phyloP scores from a whole-genome alignment of 1,140 invertebrate genomes.

The Ceratina australensis region DNA sequence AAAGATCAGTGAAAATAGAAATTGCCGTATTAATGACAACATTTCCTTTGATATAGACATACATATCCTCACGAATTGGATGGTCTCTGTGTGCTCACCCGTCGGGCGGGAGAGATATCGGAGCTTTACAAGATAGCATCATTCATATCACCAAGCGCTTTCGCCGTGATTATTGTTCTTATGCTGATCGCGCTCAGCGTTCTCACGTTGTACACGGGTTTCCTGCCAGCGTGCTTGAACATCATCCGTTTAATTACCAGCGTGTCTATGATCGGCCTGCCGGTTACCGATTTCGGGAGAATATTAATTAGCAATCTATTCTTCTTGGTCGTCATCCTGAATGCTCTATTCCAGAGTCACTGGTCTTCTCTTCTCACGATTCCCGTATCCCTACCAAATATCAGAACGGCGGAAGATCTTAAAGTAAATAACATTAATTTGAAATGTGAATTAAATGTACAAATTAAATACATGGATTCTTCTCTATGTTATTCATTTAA shows the following conservation, averaged over 20 bases:
- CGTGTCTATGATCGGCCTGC: conserved; percentile 24
- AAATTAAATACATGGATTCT: too few species aligned
- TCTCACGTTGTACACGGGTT: conserved; percentile 15
- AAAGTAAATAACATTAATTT: conserved; percentile 24
- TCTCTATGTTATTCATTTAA: too few species aligned
- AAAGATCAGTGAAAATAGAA: too few species aligned
- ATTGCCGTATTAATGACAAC: neutral
- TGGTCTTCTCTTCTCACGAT: conserved; percentile 35
- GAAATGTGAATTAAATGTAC: too few species aligned
- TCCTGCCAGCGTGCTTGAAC: neutral
- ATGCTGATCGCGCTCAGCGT: conserved; percentile 1
- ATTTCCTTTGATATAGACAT: conserved; percentile 20
- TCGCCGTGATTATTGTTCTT: neutral
- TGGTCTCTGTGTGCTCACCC: conserved; percentile 39
- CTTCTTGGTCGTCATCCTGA: conserved; percentile 39
- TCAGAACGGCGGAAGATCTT: conserved; percentile 27
- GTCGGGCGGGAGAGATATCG: conserved; percentile 2
- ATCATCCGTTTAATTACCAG: conserved; percentile 32
- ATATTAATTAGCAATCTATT: conserved; percentile 42
- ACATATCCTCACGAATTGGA: conserved; percentile 45
- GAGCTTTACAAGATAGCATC: conserved; percentile 36
- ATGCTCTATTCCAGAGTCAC: conserved; percentile 46
- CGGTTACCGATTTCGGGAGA: conserved; percentile 5
- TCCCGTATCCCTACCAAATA: conserved; percentile 21
- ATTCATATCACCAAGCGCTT: neutral